Base-by-base conservation (phyloP, 2,113 vertebrate genomes). In the Notarius quadriscutis region DNA sequence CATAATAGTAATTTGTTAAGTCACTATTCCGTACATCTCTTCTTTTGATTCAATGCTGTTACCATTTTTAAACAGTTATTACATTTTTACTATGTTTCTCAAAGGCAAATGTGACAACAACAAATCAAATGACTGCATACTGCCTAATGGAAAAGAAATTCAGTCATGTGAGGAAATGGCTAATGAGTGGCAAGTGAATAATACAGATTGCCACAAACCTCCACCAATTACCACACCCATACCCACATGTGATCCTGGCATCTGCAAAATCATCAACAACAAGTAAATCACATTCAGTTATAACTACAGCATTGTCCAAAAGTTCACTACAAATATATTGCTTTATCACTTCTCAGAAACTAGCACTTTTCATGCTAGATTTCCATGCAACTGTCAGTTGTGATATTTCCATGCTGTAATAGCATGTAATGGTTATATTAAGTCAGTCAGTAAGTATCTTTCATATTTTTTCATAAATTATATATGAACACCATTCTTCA, bases 41-140 rank as follows among this genome's bases (percentile, higher is more conserved):
- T 53, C 48, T n/a, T n/a, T 53, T 77, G 48, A 53, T 53, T 55
- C 57, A n/a, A 11, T 78, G 25, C 51, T 55, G 10, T n/a, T 57
- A 9, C 7, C n/a, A 57, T 57, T 55, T 58, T 27, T 58, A 11
- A 53, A 27, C 15, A 63, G 34, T 25, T 20, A 12, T 79, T 2
- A 50, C 1, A 75, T 75, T 41, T 90, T 88, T 89, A 15, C 11
- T 72, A 41, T 60, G 5, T 41, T 69, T 53, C 81, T 77, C 83
- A 55, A 92, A 99, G 98, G 97, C 81, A 95, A 92, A 5, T 99
- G 97, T 91, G 96, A 96, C 89, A 97, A 99, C 7, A 84, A 95
- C 67, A 88, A 0, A 58, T 88, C 0, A 72, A 98, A 98, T 15
- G 97, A 99, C 72, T 99, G 97, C 51, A 95, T 95, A 87, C 88